Evolutionary conservation across 30 jellyfish, hydroid and myxozoan genomes (phyloP).

Genomic region (Aurelia coerulea): DNA sequence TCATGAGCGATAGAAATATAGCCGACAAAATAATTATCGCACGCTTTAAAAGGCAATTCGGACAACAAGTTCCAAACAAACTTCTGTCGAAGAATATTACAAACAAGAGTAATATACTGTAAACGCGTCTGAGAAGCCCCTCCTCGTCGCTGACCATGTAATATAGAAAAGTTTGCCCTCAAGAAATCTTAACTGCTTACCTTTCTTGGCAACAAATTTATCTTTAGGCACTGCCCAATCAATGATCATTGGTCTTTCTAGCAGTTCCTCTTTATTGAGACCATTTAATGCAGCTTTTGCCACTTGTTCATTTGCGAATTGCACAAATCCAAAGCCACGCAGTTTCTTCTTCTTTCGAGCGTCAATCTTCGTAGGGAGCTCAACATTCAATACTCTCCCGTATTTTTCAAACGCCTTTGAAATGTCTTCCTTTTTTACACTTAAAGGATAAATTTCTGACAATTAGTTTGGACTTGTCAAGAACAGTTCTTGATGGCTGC

Average conservation of each 20-base stretch:
- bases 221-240: conserved; percentile 98
- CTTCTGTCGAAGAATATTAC: too few relatives aligned
- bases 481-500: conserved; percentile 48
- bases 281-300: conserved; percentile 83
- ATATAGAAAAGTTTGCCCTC: too few relatives aligned
- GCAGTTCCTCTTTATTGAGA: conserved; percentile 67
- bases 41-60: too few relatives aligned
- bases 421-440: conserved; percentile 78
- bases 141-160: too few relatives aligned
- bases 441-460: conserved; percentile 83
- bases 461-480: conserved; percentile 69
- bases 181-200: not conserved
- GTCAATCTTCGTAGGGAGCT: conserved; percentile 66
- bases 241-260: conserved; percentile 88
- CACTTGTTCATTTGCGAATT: conserved; percentile 55
- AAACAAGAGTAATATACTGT: too few relatives aligned
- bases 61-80: too few relatives aligned
- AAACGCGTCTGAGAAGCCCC: too few relatives aligned
- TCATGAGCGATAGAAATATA: too few relatives aligned
- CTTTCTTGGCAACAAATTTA: conserved; percentile 37
- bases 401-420: conserved; percentile 34
- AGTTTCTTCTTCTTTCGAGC: conserved; percentile 33
- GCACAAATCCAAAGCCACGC: conserved; percentile 93
- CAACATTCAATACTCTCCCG: conserved; percentile 67
- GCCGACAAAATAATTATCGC: too few relatives aligned